Conservation (phyloP, 2,113 vertebrate species). For the Eclectus roratus region DNA sequence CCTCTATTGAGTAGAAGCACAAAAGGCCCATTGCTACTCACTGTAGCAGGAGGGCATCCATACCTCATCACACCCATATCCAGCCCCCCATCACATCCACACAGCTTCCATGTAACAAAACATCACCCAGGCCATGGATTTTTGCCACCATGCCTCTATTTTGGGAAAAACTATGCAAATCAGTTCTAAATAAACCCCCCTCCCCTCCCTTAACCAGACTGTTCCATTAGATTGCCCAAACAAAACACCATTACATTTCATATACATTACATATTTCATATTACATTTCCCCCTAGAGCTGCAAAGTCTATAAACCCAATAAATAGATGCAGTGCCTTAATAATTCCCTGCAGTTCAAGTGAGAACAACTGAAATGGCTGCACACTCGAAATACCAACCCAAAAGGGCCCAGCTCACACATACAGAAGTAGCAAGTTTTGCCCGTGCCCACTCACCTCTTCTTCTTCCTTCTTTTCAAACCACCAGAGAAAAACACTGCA, state of each 20-base stretch:
- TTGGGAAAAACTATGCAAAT: not conserved
- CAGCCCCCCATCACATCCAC: rapidly evolving
- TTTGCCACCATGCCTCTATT: not conserved
- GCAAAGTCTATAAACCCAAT: not conserved
- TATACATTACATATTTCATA: not conserved
- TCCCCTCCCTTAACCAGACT: not conserved
- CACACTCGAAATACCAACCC: not conserved
- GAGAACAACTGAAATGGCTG: not conserved
- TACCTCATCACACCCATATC: not conserved
- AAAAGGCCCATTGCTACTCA: not conserved
- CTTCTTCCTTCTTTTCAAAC: not conserved
- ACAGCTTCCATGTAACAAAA: not conserved
- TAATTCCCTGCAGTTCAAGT: not conserved
- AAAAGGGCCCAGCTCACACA: not conserved
- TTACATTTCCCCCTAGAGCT: not conserved
- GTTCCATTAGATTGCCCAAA: not conserved
- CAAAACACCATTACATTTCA: not conserved
- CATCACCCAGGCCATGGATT: rapidly evolving
- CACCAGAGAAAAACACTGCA: not conserved
- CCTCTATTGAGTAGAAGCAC: rapidly evolving
- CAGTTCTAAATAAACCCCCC: not conserved
- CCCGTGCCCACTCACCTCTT: not conserved
- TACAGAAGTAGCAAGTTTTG: not conserved
- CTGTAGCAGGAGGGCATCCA: rapidly evolving
- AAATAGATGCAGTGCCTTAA: not conserved